Evolutionary conservation across 2,888 invertebrate genomes (phyloP), one percentile per base, ranked within the genome.

Genomic region (Netelia inedita): DNA sequence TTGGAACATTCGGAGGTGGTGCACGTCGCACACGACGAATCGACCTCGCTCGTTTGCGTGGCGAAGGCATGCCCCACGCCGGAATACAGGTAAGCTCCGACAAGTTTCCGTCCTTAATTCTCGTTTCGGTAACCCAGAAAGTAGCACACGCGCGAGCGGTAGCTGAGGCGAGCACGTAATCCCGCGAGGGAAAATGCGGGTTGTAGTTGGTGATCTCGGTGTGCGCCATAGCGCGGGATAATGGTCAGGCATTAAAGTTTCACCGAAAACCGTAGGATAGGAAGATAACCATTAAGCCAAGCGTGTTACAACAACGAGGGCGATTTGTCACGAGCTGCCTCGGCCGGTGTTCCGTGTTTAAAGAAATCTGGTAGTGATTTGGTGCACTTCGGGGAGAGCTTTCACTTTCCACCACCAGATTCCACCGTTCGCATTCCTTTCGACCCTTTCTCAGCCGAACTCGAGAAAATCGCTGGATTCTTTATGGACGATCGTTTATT

Each of bases 31-130:
- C 96, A 96, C 92, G 97, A 97, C 88, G 96, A 96, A 92, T 96
- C 96, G 75, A 96, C 96, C 6, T 96, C 97, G 78, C 94, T 97
- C 87, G 95, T 97, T 85, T 97, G 97, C 94, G 96, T 97, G 63
- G 96, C 97, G n/a, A 96, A 96, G 92, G 97, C 96, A 79, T 97
- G 96, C 94, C 97, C 97, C 80, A 95, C 96, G 59, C 97, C 97
- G n/a, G 96, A 96, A 94, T 96, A 97, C 94, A 95, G 96, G 97
- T 97, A 95, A 94, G 93, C 91, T 79, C 68, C 78, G 75, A 83
- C 5, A 57, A 19, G 3, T 16, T 19, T 19, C 16, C 2, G 3
- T 16, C 6, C 35, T 35, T 35, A 6, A 6, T 35, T 35, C 35
- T 35, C 35, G 35, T 6, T 35, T 35, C 1, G 35, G 6, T 35